These are phyloP conservation scores for Ophion ventricosus DNA, from an alignment of 2,888 invertebrate species.

Conservation along the genomic window DNA sequence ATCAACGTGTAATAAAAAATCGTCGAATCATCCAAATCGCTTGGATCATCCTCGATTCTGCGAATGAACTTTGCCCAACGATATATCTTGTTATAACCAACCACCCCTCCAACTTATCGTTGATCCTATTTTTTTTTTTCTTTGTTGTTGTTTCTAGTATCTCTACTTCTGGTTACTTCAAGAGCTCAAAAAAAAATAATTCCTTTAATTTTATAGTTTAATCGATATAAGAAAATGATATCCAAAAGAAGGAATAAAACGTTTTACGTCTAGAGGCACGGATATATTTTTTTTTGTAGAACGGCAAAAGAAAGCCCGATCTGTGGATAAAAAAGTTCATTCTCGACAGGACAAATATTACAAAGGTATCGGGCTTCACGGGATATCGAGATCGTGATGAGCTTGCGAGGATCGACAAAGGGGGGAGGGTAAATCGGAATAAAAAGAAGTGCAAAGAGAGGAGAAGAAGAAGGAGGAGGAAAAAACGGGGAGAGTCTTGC, in stretches of 20 bases:
- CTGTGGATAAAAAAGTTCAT: background rate
- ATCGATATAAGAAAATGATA: background rate
- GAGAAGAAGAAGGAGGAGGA: background rate
- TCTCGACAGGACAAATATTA: slow-evolving; percentile 1
- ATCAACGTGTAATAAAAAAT: slow-evolving; percentile 39
- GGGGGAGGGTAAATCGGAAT: slow-evolving; percentile 7
- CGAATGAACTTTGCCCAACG: slow-evolving; percentile 2
- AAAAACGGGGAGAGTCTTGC: slow-evolving; percentile 15
- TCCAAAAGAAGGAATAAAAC: background rate
- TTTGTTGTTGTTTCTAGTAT: no score
- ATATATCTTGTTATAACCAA: background rate
- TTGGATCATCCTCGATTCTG: slow-evolving; percentile 1
- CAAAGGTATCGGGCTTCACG: slow-evolving; percentile 29
- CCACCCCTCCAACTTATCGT: background rate
- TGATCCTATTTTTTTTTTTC: background rate
- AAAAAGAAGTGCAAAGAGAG: slow-evolving; percentile 2
- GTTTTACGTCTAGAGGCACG: no score
- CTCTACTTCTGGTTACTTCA: background rate
- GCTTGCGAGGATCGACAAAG: slow-evolving; percentile 32
- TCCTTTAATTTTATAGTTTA: background rate
- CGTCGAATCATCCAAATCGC: slow-evolving; percentile 24
- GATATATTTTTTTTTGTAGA: background rate
- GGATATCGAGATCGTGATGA: slow-evolving; percentile 36
- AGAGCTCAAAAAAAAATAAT: background rate
- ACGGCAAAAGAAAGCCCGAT: background rate